A percentile compares a stretch with the other conserved stretches of the same genome.
phyloP scores from a whole-genome alignment of 2,797 vertebrate species.

The Zenarchopterus dispar region DNA sequence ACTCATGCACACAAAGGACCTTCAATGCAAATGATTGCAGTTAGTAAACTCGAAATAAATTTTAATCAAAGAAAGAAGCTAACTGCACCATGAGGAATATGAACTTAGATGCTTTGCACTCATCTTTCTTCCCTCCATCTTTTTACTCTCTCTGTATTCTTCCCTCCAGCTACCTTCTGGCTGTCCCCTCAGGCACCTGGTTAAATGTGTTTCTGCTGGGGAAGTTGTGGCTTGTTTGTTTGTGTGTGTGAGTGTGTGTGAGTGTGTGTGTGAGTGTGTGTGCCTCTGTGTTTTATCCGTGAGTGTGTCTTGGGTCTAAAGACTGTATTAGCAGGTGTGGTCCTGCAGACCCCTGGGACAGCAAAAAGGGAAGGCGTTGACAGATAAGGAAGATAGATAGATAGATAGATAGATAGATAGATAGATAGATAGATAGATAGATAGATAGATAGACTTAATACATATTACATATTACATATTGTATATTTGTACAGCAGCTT shows the following conservation, averaged over 20 bases:
- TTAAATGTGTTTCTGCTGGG: slow-evolving; percentile 69
- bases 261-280: slow-evolving; percentile 13
- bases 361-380: slow-evolving; percentile 10
- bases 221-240: slow-evolving; percentile 67
- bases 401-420: slow-evolving; percentile 31
- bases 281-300: background rate
- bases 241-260: slow-evolving; percentile 28
- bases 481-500: slow-evolving; percentile 50
- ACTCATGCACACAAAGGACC: slow-evolving; percentile 7
- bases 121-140: slow-evolving; percentile 60
- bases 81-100: slow-evolving; percentile 41
- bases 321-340: slow-evolving; percentile 51
- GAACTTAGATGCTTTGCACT: slow-evolving; percentile 67
- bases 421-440: slow-evolving; percentile 6
- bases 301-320: slow-evolving; percentile 56
- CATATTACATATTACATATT: slow-evolving; percentile 52
- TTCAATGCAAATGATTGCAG: slow-evolving; percentile 49
- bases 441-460: slow-evolving; percentile 5
- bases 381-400: slow-evolving; percentile 17
- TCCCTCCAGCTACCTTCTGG: slow-evolving; percentile 67
- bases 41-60: slow-evolving; percentile 56
- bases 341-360: slow-evolving; percentile 29
- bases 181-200: slow-evolving; percentile 72
- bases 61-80: slow-evolving; percentile 55
- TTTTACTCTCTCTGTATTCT: slow-evolving; percentile 57